A percentile compares a stretch with the other conserved stretches of the same genome.
These are phyloP conservation scores for Melanogrammus aeglefinus DNA, from an alignment of 2,797 vertebrate genomes.

Conservation along the genomic window DNA sequence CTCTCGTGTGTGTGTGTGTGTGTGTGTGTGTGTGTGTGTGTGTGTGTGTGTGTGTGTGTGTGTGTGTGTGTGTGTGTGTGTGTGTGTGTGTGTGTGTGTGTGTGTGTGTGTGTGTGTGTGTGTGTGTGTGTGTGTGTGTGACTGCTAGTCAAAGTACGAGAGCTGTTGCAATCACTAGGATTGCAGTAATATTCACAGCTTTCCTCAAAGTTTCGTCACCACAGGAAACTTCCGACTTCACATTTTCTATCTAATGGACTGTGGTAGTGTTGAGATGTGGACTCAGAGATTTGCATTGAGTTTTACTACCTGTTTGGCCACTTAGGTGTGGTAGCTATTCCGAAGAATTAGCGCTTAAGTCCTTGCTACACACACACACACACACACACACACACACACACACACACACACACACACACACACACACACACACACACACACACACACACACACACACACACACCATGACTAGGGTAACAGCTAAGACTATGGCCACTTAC, in stretches of 20 bases:
- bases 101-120: conserved; percentile 15
- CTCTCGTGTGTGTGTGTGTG: conserved; percentile 33
- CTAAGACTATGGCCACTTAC: no score
- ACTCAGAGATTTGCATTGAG: neutral
- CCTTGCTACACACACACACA: no score
- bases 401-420: no score
- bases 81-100: conserved; percentile 47
- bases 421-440: no score
- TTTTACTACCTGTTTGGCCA: no score
- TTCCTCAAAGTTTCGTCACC: conserved; percentile 21
- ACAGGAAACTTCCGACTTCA: conserved; percentile 2
- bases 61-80: conserved; percentile 11
- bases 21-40: conserved; percentile 17
- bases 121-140: conserved; percentile 21
- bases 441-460: no score
- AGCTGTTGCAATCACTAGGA: neutral
- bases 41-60: conserved; percentile 9
- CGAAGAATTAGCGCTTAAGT: neutral
- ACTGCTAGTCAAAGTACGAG: no score
- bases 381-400: no score
- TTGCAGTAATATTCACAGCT: conserved; percentile 11
- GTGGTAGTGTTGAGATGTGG: neutral
- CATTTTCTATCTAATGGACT: neutral
- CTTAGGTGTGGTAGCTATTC: neutral
- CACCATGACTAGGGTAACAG: no score